A percentile compares a stretch with the other conserved stretches of the same genome.
These are phyloP conservation scores for Euglossa dilemma DNA, from an alignment of 1,140 invertebrate species.

Conservation along the genomic window DNA sequence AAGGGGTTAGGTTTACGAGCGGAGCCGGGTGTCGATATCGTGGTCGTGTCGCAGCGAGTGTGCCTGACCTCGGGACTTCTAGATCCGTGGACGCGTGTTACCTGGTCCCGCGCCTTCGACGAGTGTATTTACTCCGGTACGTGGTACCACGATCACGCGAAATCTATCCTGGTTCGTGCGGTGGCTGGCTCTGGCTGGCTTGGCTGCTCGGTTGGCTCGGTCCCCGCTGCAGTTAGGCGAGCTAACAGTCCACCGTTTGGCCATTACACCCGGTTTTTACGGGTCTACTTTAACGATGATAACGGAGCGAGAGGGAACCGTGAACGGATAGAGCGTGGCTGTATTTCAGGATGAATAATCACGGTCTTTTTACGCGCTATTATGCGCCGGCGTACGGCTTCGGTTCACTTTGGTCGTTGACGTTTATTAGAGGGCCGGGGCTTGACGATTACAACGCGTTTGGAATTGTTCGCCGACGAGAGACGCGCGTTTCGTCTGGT, in stretches of 20 bases:
- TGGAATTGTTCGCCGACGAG: not conserved
- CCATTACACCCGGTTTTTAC: not conserved
- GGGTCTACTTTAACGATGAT: not conserved
- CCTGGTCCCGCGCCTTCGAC: not conserved
- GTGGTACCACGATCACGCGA: not conserved
- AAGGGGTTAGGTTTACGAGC: constrained; percentile 69
- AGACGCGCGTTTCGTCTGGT: not conserved
- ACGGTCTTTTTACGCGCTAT: not conserved
- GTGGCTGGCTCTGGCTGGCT: no score
- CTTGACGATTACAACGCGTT: not conserved
- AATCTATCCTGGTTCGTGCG: not conserved
- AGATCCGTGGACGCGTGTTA: constrained; percentile 36
- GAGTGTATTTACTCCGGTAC: constrained; percentile 2
- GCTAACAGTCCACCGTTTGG: not conserved
- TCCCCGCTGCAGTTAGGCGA: not conserved
- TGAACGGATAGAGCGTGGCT: not conserved
- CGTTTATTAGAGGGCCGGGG: not conserved
- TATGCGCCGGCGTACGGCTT: not conserved
- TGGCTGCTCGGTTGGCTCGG: no score
- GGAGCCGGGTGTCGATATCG: constrained; percentile 61
- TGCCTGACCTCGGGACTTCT: constrained; percentile 59
- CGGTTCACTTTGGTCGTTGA: constrained; percentile 7
- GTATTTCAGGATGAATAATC: constrained; percentile 8
- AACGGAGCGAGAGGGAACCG: not conserved
- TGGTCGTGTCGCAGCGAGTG: constrained; percentile 43